These are phyloP conservation scores for Murina feae DNA, from an alignment of 2,113 vertebrate genomes.

Conservation along the genomic window DNA sequence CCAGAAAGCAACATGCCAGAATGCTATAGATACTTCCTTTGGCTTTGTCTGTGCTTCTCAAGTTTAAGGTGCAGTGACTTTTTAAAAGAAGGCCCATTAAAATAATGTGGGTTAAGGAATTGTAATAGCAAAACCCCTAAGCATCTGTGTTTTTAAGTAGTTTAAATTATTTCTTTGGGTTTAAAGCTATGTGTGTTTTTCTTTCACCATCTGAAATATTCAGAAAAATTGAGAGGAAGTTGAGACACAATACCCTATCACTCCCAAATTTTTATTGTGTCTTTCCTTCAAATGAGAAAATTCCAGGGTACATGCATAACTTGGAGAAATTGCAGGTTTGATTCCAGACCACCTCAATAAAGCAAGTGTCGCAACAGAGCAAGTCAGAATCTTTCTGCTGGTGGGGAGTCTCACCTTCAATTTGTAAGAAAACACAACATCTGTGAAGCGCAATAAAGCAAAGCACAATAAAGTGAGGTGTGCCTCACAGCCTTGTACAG, in stretches of 20 bases:
- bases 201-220: not conserved
- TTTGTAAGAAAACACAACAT: not conserved
- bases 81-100: not conserved
- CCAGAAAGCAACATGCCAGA: not conserved
- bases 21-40: not conserved
- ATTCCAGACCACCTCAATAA: not conserved
- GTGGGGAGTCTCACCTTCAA: not conserved
- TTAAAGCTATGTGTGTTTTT: not conserved
- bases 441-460: not conserved
- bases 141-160: not conserved
- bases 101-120: not conserved
- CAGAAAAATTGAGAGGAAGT: not conserved
- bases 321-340: not conserved
- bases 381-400: not conserved
- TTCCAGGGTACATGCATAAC: not conserved
- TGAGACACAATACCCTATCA: not conserved
- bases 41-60: not conserved
- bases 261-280: not conserved
- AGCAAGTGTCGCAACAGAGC: not conserved
- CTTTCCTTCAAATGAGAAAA: not conserved
- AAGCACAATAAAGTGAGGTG: not conserved
- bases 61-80: not conserved
- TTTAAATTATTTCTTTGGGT: not conserved
- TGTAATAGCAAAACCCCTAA: not conserved
- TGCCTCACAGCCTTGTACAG: not conserved